Base-by-base conservation (phyloP, 1,140 invertebrate species). In the Nixonia krombeini region DNA sequence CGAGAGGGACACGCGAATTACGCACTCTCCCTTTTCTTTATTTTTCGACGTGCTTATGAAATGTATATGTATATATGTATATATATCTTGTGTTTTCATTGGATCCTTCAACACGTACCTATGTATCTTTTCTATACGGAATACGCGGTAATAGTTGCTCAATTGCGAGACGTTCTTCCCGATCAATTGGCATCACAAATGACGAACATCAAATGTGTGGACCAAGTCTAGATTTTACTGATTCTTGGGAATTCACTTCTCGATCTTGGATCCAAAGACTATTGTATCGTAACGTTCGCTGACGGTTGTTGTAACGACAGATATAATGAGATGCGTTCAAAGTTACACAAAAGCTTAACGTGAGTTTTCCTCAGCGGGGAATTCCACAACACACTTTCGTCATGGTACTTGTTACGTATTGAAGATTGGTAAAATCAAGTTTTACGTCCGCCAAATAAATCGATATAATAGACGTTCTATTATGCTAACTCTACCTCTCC, bases 61-160 rank as follows among this genome's bases (percentile, higher is more conserved):
- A 70, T 61, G 59, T 65, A 66, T 70, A 73, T 75, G 75, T 77
- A 75, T 67, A 77, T 77, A 74, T 73, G 69, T 68, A 64, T 68
- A 68, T 73, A 75, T 56, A 67, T 72, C 71, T 70, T 73, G 69
- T 58, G 49, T 69, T 61, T 49, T 75, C 69, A 64, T 70, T 72
- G 49, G 56, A 44, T 69, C 46, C 35, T 23, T 47, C 31, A 41
- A 28, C 35, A 40, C 45, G 13, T 45, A 10, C 18, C 4, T 40
- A n/a, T 40, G 1, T 17, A 9, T 40, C 15, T 17, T 42, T 42
- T 42, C 13, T 33, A 10, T 12, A 33, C 26, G 26, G 26, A 29
- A 1, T 8, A 9, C 9, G 3, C 18, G 17, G 6, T 7, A 4
- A 40, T n/a, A 25, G 18, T 42, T 42, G 18, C 18, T 21, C 40